A percentile compares a stretch with the other conserved stretches of the same genome.
Conservation (phyloP, 92 coral and sea anemone species). For the Actinernus sp. region DNA sequence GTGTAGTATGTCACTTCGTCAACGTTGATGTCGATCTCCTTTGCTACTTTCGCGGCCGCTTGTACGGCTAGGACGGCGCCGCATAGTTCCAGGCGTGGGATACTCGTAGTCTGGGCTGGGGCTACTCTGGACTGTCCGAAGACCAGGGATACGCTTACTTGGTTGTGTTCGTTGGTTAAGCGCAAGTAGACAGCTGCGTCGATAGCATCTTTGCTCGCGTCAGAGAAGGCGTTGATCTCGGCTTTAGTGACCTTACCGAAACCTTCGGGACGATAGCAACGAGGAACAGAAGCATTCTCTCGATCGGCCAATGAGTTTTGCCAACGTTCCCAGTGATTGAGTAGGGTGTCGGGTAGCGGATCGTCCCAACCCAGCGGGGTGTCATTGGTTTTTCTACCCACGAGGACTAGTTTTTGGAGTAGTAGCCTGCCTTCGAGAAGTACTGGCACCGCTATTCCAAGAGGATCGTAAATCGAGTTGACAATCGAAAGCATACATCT, state of each 20-base stretch:
- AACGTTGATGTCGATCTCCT: constrained; percentile 8
- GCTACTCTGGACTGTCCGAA: constrained; percentile 29
- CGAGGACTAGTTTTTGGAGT: constrained; percentile 28
- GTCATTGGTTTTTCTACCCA: constrained; percentile 10
- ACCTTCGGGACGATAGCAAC: constrained; percentile 40
- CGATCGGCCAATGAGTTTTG: constrained; percentile 1
- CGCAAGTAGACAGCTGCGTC: constrained; percentile 38
- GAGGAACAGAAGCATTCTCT: constrained; percentile 12
- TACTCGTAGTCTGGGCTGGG: constrained; percentile 13
- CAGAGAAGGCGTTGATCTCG: constrained; percentile 53
- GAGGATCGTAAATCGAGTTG: constrained; percentile 1
- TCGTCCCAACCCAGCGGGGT: constrained; percentile 36
- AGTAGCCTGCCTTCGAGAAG: constrained; percentile 31
- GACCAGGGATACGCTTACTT: constrained; percentile 7
- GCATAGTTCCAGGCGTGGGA: constrained; percentile 44
- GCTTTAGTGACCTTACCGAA: constrained; percentile 15
- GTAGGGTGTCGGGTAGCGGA: constrained; percentile 26
- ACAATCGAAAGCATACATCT: background rate
- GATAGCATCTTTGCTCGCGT: constrained; percentile 56
- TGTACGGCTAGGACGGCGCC: too few relatives aligned
- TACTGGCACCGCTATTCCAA: constrained; percentile 24
- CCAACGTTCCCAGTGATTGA: constrained; percentile 29
- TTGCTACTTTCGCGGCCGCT: constrained; percentile 5
- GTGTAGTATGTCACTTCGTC: constrained; percentile 33
- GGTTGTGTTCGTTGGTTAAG: constrained; percentile 4